These are phyloP conservation scores for Enteromius treurensis DNA, from an alignment of 2,797 vertebrate species.

Conservation along the genomic window DNA sequence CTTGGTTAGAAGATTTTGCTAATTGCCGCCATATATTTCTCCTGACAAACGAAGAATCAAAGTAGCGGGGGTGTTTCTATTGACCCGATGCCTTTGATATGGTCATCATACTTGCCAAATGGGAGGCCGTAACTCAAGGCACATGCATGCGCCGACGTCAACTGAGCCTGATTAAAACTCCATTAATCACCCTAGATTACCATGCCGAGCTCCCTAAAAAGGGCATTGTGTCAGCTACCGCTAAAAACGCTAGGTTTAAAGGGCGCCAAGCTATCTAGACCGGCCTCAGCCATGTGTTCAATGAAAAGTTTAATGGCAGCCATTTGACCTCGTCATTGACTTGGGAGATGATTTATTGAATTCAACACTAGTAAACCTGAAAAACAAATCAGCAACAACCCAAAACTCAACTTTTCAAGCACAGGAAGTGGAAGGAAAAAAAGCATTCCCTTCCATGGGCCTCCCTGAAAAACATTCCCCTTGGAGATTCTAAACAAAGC, in stretches of 20 bases:
- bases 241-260: conserved; percentile 55
- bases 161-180: conserved; percentile 66
- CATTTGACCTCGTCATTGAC: conserved; percentile 24
- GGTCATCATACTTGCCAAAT: conserved; percentile 32
- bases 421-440: conserved; percentile 11
- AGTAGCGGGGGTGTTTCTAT: conserved; percentile 28
- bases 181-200: conserved; percentile 75
- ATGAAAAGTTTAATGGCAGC: conserved; percentile 32
- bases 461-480: background rate
- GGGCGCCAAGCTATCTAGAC: background rate
- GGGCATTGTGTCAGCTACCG: conserved; percentile 54
- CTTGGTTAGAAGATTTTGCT: conserved; percentile 33
- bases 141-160: conserved; percentile 36
- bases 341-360: conserved; percentile 21
- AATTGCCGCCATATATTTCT: conserved; percentile 39
- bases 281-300: conserved; percentile 48
- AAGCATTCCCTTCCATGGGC: background rate
- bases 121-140: conserved; percentile 45
- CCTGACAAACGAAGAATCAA: conserved; percentile 31
- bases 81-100: conserved; percentile 48
- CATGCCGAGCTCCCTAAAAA: conserved; percentile 63
- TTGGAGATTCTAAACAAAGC: conserved; percentile 41
- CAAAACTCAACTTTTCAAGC: conserved; percentile 1
- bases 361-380: background rate
- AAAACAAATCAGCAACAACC: conserved; percentile 4